These are phyloP conservation scores for Crocallis elinguaria DNA, from an alignment of 2,888 invertebrate genomes.

Conservation along the genomic window DNA sequence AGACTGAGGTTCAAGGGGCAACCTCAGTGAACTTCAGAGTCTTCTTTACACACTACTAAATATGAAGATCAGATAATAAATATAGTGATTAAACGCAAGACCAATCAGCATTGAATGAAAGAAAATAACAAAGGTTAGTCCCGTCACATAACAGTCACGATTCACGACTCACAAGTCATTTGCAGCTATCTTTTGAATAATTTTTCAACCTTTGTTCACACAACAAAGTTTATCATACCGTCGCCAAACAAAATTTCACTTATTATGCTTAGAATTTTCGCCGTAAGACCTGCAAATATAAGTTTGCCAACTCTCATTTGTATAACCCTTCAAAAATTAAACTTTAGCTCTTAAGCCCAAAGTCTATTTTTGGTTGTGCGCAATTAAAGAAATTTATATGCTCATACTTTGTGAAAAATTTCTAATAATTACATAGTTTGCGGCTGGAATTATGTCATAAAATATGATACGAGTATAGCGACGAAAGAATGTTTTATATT, in stretches of 20 bases:
- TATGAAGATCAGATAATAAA: no score
- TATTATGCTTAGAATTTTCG: slow-evolving; percentile 5
- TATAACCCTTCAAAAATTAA: not conserved
- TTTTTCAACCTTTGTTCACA: slow-evolving; percentile 11
- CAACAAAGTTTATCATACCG: slow-evolving; percentile 20
- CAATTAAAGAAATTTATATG: not conserved
- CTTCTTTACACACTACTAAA: no score
- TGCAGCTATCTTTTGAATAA: slow-evolving; percentile 13
- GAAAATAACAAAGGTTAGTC: no score
- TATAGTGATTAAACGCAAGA: no score
- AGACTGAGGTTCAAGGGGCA: no score
- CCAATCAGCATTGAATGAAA: no score
- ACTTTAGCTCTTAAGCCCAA: not conserved
- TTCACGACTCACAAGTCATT: not conserved
- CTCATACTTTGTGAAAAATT: slow-evolving; percentile 17
- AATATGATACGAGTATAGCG: not conserved
- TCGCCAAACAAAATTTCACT: slow-evolving; percentile 10
- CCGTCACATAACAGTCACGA: not conserved
- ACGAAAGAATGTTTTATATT: no score
- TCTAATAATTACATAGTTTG: slow-evolving; percentile 28
- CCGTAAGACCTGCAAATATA: slow-evolving; percentile 1
- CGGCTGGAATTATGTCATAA: not conserved
- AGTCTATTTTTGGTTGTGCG: slow-evolving; percentile 1
- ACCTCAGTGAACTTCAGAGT: no score
- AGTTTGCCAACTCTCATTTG: slow-evolving; percentile 15